Evolutionary conservation across 2,888 invertebrate species (phyloP), one percentile per base, ranked within the genome.

Genomic region (Harpalus rubripes): DNA sequence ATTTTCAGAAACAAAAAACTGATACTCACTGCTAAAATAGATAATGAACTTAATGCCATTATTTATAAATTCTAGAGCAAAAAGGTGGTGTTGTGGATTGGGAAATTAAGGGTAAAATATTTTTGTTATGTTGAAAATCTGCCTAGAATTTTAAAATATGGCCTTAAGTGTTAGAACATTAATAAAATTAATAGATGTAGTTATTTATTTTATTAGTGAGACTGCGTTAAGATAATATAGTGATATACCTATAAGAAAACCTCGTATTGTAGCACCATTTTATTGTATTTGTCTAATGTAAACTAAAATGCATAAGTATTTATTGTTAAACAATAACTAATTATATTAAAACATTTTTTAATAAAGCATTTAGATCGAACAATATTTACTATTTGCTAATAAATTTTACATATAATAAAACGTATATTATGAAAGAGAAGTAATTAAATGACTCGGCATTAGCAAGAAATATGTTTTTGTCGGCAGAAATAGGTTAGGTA

Each of bases 161-260:
- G 78, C 58, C 32, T 78, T 78, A 22, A 44, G 10, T 7, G 26
- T 78, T 74, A 78, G 56, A 56, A 32, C 22, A 78, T 32, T 56
- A 15, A n/a, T 32, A 18, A 22, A 52, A 12, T 26, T 74, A 52
- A 74, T 52, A 52, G 44, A 52, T 12, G 44, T 74, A 52, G 39
- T 22, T 78, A 78, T 78, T 78, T 78, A 78, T 78, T 78, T 56
- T 56, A 58, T 58, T 78, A 78, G 78, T 78, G 78, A 78, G 78
- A 78, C 78, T 78, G 78, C 78, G 22, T 26, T 78, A 26, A 78
- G 22, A 26, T 26, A 74, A 56, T 74, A 18, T 74, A 78, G 78
- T 78, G 32, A 78, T 26, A 52, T 52, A 52, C 8, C 1, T 52
- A 63, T 52, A 52, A 52, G 44, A 52, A 52, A 52, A 52, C 8